phyloP scores from a whole-genome alignment of 2,113 vertebrate genomes.

The Neodon shergylaensis region DNA sequence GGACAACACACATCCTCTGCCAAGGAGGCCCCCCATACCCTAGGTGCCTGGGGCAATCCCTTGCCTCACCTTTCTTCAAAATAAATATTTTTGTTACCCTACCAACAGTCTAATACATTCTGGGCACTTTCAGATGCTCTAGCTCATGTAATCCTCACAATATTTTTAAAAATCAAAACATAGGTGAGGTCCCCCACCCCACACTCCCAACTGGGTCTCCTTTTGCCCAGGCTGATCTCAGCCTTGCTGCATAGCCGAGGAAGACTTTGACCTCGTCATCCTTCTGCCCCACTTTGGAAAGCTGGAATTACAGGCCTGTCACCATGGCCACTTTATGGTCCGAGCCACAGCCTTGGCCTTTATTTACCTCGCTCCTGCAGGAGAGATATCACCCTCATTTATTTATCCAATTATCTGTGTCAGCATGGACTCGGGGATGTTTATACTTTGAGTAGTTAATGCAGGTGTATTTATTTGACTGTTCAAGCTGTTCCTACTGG shows the following conservation, averaged over 20 bases:
- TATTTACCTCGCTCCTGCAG: not conserved
- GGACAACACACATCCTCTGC: not conserved
- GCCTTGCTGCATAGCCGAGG: not conserved
- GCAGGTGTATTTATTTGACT: not conserved
- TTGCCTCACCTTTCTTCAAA: not conserved
- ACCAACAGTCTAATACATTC: not conserved
- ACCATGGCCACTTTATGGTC: not conserved
- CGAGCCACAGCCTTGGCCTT: no score
- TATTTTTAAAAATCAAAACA: not conserved
- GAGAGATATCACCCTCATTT: not conserved
- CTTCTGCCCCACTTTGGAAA: not conserved
- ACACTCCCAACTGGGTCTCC: not conserved
- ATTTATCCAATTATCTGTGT: not conserved
- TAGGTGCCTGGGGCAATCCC: not conserved
- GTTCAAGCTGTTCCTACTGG: not conserved
- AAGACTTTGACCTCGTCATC: not conserved
- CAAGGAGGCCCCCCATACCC: not conserved
- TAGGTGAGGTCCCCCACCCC: not conserved
- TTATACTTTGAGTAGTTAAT: not conserved
- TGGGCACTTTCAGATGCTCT: not conserved
- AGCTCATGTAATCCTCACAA: not conserved
- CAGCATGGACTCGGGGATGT: not conserved
- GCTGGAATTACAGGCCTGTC: not conserved
- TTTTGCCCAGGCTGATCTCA: not conserved
- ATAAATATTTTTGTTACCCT: constrained; percentile 54